Evolutionary conservation across 92 coral and sea anemone species (phyloP).

Genomic region (Umimayanthus kanabou): DNA sequence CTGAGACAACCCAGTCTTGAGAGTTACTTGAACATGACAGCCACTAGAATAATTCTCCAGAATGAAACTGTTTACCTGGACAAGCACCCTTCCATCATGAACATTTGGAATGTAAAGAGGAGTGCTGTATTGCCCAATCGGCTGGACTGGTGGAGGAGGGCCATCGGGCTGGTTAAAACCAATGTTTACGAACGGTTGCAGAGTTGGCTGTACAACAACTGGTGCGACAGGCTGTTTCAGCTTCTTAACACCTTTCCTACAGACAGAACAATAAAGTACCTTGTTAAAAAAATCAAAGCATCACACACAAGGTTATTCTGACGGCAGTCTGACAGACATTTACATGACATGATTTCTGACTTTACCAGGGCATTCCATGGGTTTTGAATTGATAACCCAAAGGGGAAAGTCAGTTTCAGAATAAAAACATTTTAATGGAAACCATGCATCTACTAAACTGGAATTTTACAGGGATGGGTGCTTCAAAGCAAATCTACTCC

Average conservation of each 20-base stretch:
- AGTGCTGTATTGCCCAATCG: not conserved
- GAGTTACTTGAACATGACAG: no score
- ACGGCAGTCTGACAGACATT: not conserved
- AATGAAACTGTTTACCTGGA: conserved; percentile 12
- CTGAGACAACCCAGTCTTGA: no score
- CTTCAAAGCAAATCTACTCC: not conserved
- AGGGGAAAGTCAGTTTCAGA: not conserved
- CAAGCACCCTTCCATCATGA: conserved; percentile 16
- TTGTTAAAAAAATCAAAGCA: not conserved
- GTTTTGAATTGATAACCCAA: no score
- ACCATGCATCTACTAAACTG: not conserved
- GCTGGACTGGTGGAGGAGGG: not conserved
- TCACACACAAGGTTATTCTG: not conserved
- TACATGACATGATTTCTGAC: not conserved
- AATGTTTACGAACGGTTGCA: not conserved
- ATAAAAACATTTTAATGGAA: not conserved
- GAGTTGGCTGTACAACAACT: not conserved
- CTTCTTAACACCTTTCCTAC: not conserved
- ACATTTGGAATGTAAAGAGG: not conserved
- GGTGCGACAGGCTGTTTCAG: not conserved
- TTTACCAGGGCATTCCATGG: no score
- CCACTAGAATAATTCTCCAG: no score
- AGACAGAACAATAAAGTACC: not conserved
- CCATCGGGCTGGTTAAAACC: not conserved
- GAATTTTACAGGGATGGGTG: not conserved